A percentile compares a stretch with the other conserved stretches of the same genome.
Conservation (phyloP, 2,113 vertebrate species). For the Butastur rufipennis region DNA sequence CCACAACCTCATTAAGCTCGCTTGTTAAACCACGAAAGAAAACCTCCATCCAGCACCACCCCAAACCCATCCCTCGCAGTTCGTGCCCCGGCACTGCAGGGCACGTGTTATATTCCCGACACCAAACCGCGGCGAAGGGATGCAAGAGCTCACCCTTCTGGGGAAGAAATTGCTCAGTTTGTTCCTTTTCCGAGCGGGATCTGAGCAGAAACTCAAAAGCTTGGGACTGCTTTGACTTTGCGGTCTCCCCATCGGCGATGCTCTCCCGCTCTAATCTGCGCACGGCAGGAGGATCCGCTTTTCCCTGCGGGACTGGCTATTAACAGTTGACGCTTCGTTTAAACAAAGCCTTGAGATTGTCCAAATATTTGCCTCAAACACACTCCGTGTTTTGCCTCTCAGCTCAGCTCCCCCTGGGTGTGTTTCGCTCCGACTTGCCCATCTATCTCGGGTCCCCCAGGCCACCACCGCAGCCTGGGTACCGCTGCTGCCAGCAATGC, state of each 20-base stretch:
- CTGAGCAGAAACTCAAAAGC: not conserved
- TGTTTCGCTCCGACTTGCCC: not conserved
- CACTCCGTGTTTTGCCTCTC: not conserved
- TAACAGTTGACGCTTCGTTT: slow-evolving; percentile 31
- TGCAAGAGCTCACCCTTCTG: fast-evolving
- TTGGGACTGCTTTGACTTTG: not conserved
- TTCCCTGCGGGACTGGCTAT: slow-evolving; percentile 20
- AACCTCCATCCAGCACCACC: not conserved
- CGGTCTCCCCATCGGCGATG: not conserved
- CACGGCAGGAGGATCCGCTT: slow-evolving; percentile 13
- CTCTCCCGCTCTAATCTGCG: not conserved
- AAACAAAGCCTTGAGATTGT: slow-evolving; percentile 54
- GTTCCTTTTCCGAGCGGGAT: not conserved
- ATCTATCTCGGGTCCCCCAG: not conserved
- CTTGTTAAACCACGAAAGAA: not conserved
- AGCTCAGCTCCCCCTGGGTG: not conserved
- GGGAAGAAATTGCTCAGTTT: not conserved
- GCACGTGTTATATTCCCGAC: fast-evolving
- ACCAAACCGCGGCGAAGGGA: fast-evolving
- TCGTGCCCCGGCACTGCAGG: fast-evolving
- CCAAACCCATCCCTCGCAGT: not conserved
- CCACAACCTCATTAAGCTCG: fast-evolving
- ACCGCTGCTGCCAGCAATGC: not conserved
- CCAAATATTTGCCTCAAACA: slow-evolving; percentile 66
- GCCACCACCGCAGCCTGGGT: not conserved